Percentiles rank a stretch among this genome's conserved stretches.
Conservation (phyloP, 2,888 invertebrate species). For the Lasioglossum zephyrum region DNA sequence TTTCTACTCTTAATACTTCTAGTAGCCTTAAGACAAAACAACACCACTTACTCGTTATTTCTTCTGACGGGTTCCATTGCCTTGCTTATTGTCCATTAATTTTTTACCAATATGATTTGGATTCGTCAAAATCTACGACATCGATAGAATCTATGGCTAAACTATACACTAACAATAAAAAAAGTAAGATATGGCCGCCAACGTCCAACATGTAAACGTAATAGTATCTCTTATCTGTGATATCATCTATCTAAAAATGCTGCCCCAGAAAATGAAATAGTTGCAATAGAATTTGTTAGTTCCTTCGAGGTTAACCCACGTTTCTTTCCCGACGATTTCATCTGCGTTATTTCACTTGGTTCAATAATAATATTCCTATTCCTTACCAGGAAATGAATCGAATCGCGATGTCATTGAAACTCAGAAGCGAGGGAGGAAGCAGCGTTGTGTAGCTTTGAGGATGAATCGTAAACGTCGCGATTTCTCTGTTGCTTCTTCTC, state of each 20-base stretch:
- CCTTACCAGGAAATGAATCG: background rate
- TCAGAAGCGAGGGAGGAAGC: background rate
- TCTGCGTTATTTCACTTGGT: background rate
- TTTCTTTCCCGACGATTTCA: too few relatives aligned
- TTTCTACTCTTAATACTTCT: too few relatives aligned
- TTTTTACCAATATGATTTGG: background rate
- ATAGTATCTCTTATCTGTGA: background rate
- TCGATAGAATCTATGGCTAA: too few relatives aligned
- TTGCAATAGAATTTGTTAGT: background rate
- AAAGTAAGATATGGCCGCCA: background rate
- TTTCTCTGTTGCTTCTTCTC: background rate
- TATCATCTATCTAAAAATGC: background rate
- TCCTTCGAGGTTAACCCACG: background rate
- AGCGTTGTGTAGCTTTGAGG: background rate
- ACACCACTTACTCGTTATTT: too few relatives aligned
- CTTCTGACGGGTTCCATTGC: too few relatives aligned
- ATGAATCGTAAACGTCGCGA: conserved; percentile 42
- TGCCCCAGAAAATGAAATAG: background rate
- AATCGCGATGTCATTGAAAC: conserved; percentile 4
- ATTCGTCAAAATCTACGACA: background rate
- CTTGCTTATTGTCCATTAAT: too few relatives aligned
- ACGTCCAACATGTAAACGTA: background rate
- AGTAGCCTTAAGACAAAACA: too few relatives aligned
- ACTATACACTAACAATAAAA: too few relatives aligned
- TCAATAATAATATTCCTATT: background rate